Evolutionary conservation across 2,888 invertebrate species (phyloP), one percentile per base, ranked within the genome.

Genomic region (Coelogynopora nodosa): DNA sequence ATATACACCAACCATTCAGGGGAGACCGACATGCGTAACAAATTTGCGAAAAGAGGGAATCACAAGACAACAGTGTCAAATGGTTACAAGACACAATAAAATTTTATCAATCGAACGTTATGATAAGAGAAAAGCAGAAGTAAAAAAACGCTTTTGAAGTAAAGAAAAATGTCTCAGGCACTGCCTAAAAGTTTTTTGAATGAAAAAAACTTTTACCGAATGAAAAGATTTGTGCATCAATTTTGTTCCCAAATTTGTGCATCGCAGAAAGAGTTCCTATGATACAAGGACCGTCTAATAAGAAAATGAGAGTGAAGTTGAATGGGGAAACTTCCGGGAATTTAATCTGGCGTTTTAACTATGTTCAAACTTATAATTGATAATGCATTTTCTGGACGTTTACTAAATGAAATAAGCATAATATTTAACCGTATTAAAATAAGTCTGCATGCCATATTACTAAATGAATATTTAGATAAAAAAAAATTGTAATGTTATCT

Each of bases 11-110:
- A 27, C 10, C 84, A 84, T 31, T 31, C 10, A 0, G 31, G 30
- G n/a, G 27, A 31, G 84, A 0, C 67, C 84, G 27, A 84, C 84
- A 0, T 27, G 27, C n/a, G 82, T 84, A 18, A 84, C 84, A 0
- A 84, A 29, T 82, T 10, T 84, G 10, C 27, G 82, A 1, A 31
- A 31, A 82, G 27, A 1, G 27, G 84, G 84, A n/a, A 67, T 84
- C 27, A 0, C 0, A 0, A 81, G 31, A 67, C 23, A 84, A 18
- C 2, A 82, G 0, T 67, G 23, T 31, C 30, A 0, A 67, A 1
- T 31, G 29, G 84, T 84, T 1, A 23, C 84, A 18, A 31, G 30
- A 49, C 67, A 84, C 84, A 84, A 27, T 23, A 31, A n/a, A 31
- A 82, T 10, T 0, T 18, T n/a, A 18, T 31, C 27, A 31, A 84